Base-by-base conservation (phyloP, 2,888 invertebrate genomes). In the Caenorhabditis sulstoni region DNA sequence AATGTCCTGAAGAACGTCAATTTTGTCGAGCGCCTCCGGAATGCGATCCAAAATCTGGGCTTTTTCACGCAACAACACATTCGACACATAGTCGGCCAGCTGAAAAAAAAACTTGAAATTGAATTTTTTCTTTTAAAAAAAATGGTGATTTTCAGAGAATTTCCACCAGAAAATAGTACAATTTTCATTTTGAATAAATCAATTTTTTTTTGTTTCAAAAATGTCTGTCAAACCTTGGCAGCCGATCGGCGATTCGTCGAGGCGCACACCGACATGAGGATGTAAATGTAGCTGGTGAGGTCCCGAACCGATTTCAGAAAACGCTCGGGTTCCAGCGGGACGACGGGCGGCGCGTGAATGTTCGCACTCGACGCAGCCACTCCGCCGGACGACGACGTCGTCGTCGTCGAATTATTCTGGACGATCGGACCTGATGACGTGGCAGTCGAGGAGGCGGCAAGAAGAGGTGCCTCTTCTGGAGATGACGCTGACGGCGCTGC, bases 231-330 rank as follows among this genome's bases (percentile, higher is more conserved):
- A 5, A 65, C 64, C 52, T 74, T 74, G 0, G 59, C 41, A 7
- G 78, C 78, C 7, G 78, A 78, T 47, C 49, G 65, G 12, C 78
- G 41, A 23, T 78, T 78, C 0, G 67, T 62, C 20, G 71, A 67
- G 8, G 41, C n/a, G 14, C 58, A 71, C 14, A 78, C 53, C 5
- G 78, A 39, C 9, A 78, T 62, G 11, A 78, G 47, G 0, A 45
- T 39, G 37, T 78, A 78, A 14, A 78, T 8, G 39, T 65, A 71
- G 18, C 52, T 64, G 16, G 62, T 58, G 16, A 78, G 41, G 2
- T 71, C 70, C 41, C 14, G 35, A 14, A 62, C 39, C n/a, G 57
- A 35, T 20, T 16, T 20, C 11, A 57, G 37, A 41, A 68, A 68
- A 12, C 39, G 18, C 20, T 45, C 64, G 3, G 62, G 57, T 2